A percentile compares a stretch with the other conserved stretches of the same genome.
phyloP scores from a whole-genome alignment of 2,113 vertebrate species.

The Orthonyx spaldingii region DNA sequence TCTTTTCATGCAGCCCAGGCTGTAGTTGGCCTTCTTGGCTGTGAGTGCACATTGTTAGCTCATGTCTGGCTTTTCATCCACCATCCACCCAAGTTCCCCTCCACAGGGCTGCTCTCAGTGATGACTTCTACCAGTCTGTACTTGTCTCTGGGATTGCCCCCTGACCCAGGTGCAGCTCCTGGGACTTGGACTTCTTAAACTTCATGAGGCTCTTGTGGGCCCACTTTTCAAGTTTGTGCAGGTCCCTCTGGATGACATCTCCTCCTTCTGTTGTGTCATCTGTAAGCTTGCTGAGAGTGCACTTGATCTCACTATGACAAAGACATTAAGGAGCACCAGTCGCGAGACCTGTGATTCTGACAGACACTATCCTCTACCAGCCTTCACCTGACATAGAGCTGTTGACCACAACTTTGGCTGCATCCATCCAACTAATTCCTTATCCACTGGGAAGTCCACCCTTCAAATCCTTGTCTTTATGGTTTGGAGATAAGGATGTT shows the following conservation, averaged over 20 bases:
- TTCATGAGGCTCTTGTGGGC: background rate
- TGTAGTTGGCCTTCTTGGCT: background rate
- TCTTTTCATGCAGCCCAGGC: background rate
- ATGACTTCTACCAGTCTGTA: background rate
- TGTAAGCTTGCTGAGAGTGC: background rate
- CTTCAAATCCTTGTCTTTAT: background rate
- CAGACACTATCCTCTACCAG: background rate
- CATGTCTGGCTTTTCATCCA: background rate
- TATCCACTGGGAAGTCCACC: background rate
- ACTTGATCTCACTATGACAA: background rate
- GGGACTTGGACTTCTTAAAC: background rate
- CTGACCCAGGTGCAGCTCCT: background rate
- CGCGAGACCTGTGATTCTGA: background rate
- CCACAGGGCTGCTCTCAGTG: background rate
- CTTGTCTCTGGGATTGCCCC: accelerated
- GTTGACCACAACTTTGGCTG: background rate
- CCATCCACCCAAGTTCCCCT: background rate
- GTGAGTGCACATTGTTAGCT: background rate
- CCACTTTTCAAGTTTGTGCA: background rate
- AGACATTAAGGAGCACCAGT: background rate
- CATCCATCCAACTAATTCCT: background rate
- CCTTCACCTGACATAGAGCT: background rate
- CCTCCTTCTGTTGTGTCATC: background rate
- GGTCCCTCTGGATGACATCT: background rate
- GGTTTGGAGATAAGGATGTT: background rate